Conservation (phyloP, 2,113 vertebrate species). For the Perognathus longimembris region DNA sequence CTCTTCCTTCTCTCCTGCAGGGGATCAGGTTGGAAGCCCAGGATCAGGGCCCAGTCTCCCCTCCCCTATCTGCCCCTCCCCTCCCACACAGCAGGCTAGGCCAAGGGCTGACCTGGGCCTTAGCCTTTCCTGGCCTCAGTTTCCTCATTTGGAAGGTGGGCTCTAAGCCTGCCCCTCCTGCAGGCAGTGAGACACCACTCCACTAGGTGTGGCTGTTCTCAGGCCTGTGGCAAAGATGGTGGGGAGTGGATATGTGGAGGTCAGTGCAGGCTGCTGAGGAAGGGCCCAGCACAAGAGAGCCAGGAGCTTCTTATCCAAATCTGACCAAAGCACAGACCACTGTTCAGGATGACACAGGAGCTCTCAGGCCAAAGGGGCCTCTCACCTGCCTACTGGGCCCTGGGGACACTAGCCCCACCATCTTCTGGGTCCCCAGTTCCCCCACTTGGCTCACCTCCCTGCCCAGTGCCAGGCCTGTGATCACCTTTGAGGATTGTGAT, state of each 20-base stretch:
- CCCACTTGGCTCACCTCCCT: not conserved
- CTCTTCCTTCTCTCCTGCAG: conserved; percentile 91
- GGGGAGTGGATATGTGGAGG: rapidly evolving
- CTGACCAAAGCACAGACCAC: not conserved
- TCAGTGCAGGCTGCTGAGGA: not conserved
- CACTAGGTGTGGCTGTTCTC: not conserved
- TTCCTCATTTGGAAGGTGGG: not conserved
- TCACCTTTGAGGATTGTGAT: conserved; percentile 94
- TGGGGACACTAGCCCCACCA: not conserved
- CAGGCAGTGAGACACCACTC: not conserved
- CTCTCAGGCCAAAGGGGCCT: not conserved
- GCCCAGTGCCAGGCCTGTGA: no score
- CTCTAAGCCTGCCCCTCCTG: not conserved
- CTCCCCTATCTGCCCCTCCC: no score
- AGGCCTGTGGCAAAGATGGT: not conserved
- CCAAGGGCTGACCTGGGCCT: not conserved
- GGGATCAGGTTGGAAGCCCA: not conserved
- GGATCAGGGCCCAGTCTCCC: not conserved
- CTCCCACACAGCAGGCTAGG: no score
- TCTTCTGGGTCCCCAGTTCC: not conserved
- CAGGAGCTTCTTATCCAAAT: not conserved
- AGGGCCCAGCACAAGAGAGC: not conserved
- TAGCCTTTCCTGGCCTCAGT: not conserved
- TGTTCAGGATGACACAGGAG: rapidly evolving
- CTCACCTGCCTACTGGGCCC: not conserved